Evolutionary conservation across 1,140 invertebrate species (phyloP), one percentile per base, ranked within the genome.

Genomic region (Cydia strobilella): DNA sequence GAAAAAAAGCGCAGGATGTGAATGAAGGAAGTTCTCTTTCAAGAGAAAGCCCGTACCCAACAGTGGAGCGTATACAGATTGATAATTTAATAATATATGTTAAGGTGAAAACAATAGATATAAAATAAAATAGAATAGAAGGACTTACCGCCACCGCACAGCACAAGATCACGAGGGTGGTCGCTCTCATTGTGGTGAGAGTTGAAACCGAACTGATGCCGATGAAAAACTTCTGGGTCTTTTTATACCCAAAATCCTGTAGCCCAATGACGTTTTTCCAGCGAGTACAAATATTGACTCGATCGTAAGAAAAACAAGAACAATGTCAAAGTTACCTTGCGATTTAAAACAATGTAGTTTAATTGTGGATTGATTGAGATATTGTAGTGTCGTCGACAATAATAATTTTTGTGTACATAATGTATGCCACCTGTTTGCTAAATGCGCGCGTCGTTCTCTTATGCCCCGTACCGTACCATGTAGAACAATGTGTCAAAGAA

Each of bases 121-220:
- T 76, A 75, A 75, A 18, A 72, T 48, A 35, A 69, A 65, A 39
- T 72, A 75, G 45, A 25, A 12, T 54, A 74, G 13, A 65, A 45
- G 74, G 72, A 75, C 88, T 91, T 63, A 91, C 90, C 88, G 90
- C 89, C 80, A 91, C 81, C 80, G 86, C 87, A 80, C 86, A 88
- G 89, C 82, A 89, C 84, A 91, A 81, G 90, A 91, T 91, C 90
- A 90, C 88, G 75, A 90, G 86, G 90, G 87, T 80, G 84, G 79
- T 82, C 42, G 79, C 90, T 87, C 90, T 90, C 90, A 91, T 91
- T 65, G 78, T 89, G 59, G 31, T 84, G 90, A 91, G 90, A 91
- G 90, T 84, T 86, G 88, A 74, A 84, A 89, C 88, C 88, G 84
- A 81, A 90, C 89, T 91, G 90, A 91, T 91, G 77, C 42, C 71